Evolutionary conservation across 1,140 invertebrate genomes (phyloP), one percentile per base, ranked within the genome.

Genomic region (Bilobella aurantiaca): DNA sequence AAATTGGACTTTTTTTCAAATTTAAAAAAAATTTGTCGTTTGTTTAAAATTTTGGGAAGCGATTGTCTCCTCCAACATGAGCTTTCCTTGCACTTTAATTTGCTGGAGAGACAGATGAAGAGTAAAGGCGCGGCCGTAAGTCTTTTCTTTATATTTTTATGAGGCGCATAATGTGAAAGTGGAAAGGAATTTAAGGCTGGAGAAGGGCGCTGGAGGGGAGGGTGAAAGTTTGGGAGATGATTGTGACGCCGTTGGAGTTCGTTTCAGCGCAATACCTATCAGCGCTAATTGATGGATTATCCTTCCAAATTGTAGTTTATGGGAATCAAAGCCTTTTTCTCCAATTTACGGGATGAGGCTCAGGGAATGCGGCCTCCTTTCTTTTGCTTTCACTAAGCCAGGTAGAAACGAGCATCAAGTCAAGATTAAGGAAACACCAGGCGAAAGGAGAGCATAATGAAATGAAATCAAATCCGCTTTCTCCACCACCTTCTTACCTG

Each of bases 271-370:
- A 67, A 68, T 70, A 70, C 66, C 69, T 70, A 67, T 70, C 69
- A 70, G 42, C 37, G 37, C 64, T 70, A 70, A 70, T 70, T 70
- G 69, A 70, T 70, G 69, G 69, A 70, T 70, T 70, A 70, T 70
- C 65, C 66, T 70, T 63, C 65, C 47, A 70, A 70, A 70, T 70
- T 70, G 65, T 70, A 66, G 62, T 70, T 70, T 42, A 42, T 42
- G 34, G 34, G 34, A 42, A 42, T 42, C 34, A 42, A 42, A 42
- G 34, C 34, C 34, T 42, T 42, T 42, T 42, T 18, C 34, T 18
- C 8, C 34, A 42, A 42, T 42, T 42, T 42, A 42, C 8, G 34
- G 34, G 18, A 18, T 18, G 8, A 8, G 8, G 8, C 8, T 8
- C 18, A 18, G 34, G 34, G 34, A 42, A 42, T 12, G 34, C 34